Conservation (phyloP, 1,140 invertebrate species). For the Aphaenogaster floridana region DNA sequence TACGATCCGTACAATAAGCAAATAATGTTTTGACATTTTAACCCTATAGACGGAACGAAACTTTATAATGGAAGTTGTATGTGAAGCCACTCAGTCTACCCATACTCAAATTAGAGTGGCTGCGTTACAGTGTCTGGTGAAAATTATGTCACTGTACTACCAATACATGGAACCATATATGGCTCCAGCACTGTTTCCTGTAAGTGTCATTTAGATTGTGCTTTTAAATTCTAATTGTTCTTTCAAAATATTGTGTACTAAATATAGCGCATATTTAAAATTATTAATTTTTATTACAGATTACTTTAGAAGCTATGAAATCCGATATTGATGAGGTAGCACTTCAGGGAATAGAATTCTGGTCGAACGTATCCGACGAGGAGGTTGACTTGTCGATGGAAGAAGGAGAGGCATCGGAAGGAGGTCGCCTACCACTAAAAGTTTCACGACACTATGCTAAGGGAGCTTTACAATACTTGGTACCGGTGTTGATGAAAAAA, state of each 20-base stretch:
- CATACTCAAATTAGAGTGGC: conserved; percentile 97
- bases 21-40: neutral
- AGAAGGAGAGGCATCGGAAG: conserved; percentile 96
- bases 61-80: conserved; percentile 99
- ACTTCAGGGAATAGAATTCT: conserved; percentile 99
- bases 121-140: conserved; percentile 99
- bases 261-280: conserved; percentile 14
- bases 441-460: conserved; percentile 97
- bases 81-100: conserved; percentile 94
- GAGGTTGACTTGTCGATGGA: conserved; percentile 99
- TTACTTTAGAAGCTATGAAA: conserved; percentile 99
- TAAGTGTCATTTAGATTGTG: conserved; percentile 84
- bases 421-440: conserved; percentile 95
- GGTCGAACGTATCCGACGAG: conserved; percentile 99
- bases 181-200: conserved; percentile 98
- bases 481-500: conserved; percentile 97
- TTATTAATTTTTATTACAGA: conserved; percentile 86
- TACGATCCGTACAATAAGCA: neutral
- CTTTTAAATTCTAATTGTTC: neutral
- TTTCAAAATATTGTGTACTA: neutral
- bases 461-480: conserved; percentile 97
- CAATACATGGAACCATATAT: conserved; percentile 99
- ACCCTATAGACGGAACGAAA: conserved; percentile 94
- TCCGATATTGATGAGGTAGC: conserved; percentile 98
- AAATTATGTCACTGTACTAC: conserved; percentile 99